Conservation (phyloP, 2,888 invertebrate genomes). For the Malthinus seriepunctatus region DNA sequence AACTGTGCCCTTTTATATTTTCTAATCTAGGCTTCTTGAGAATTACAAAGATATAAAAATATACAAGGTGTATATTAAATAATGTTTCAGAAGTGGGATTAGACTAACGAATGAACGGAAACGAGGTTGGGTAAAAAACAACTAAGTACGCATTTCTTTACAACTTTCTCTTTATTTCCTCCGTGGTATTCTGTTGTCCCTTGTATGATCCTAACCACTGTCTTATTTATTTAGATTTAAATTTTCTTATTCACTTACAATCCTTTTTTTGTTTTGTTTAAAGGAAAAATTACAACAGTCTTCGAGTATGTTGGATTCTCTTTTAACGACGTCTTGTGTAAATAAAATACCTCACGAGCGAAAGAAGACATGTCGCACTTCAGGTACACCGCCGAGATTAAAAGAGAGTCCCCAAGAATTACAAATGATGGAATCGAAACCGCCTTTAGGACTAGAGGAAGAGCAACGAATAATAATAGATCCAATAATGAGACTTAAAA, state of each 20-base stretch:
- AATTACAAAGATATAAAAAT: too few species aligned
- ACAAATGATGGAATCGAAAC: slow-evolving; percentile 10
- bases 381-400: slow-evolving; percentile 42
- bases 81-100: too few species aligned
- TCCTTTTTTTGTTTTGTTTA: neutral
- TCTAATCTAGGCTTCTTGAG: too few species aligned
- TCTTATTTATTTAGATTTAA: too few species aligned
- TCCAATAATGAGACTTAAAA: slow-evolving; percentile 33
- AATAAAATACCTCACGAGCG: slow-evolving; percentile 19
- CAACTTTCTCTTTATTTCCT: too few species aligned
- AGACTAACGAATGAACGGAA: too few species aligned
- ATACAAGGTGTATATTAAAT: too few species aligned
- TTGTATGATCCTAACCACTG: too few species aligned
- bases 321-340: slow-evolving; percentile 55
- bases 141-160: too few species aligned
- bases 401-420: slow-evolving; percentile 45
- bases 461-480: slow-evolving; percentile 22
- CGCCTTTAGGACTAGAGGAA: slow-evolving; percentile 29
- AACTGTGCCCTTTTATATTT: too few species aligned
- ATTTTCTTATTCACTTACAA: neutral
- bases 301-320: slow-evolving; percentile 62
- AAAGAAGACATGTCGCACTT: slow-evolving; percentile 17
- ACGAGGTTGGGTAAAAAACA: too few species aligned
- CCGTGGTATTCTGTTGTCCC: too few species aligned
- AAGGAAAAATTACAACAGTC: slow-evolving; percentile 64